These are phyloP conservation scores for Poeciliopsis retropinna DNA, from an alignment of 2,113 vertebrate species.

Conservation along the genomic window DNA sequence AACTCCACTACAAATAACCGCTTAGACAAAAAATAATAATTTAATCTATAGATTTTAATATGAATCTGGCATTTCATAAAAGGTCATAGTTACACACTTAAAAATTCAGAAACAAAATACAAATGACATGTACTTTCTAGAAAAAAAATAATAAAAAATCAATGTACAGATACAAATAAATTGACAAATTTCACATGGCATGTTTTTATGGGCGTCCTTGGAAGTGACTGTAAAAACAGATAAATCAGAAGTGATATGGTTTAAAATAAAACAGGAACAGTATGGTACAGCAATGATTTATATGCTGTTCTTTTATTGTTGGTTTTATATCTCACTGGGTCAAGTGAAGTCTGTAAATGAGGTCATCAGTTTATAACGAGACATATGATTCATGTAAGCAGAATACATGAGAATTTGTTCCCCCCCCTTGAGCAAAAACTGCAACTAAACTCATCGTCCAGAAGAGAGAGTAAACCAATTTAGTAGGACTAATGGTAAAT, in stretches of 20 bases:
- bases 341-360: neutral
- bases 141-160: slow-evolving; percentile 30
- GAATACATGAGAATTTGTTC: neutral
- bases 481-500: neutral
- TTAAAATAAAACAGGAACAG: neutral
- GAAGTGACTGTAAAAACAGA: slow-evolving; percentile 16
- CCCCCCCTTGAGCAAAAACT: neutral
- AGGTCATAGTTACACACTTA: neutral
- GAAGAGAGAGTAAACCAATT: neutral
- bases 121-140: slow-evolving; percentile 10
- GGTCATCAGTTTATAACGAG: neutral
- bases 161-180: slow-evolving; percentile 16
- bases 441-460: neutral
- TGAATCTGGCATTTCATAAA: neutral
- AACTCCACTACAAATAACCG: neutral
- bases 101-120: slow-evolving; percentile 12
- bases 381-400: too few relatives aligned
- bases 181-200: slow-evolving; percentile 1
- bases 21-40: neutral
- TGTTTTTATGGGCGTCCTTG: neutral
- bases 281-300: neutral
- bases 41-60: slow-evolving; percentile 31
- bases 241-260: neutral
- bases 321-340: neutral
- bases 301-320: neutral